These are phyloP conservation scores for Dorcus hopei DNA, from an alignment of 2,888 invertebrate genomes.

Conservation along the genomic window DNA sequence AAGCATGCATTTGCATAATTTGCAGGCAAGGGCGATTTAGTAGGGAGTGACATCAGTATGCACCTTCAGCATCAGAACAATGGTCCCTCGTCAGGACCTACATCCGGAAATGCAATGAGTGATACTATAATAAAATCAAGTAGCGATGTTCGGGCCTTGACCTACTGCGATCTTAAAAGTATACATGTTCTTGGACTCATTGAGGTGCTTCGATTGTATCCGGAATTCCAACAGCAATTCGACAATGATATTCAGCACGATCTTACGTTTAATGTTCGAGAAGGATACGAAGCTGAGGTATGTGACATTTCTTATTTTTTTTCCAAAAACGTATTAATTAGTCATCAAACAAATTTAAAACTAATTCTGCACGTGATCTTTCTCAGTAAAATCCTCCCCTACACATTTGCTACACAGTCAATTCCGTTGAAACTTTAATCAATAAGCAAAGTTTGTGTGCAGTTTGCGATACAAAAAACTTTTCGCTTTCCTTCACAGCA, in stretches of 20 bases:
- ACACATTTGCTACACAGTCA: no score
- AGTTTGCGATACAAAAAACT: no score
- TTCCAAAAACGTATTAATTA: no score
- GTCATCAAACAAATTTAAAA: neutral
- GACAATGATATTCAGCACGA: conserved; percentile 93
- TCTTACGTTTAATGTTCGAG: conserved; percentile 88
- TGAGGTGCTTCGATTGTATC: conserved; percentile 85
- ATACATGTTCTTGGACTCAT: conserved; percentile 87
- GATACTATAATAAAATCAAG: conserved; percentile 89
- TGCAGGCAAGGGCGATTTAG: conserved; percentile 91
- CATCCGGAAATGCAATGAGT: conserved; percentile 48
- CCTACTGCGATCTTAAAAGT: conserved; percentile 94
- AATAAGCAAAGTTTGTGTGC: no score
- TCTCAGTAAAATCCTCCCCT: neutral
- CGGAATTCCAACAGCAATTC: conserved; percentile 93
- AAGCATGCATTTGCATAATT: conserved; percentile 5
- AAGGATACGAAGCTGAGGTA: conserved; percentile 87
- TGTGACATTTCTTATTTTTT: conserved; percentile 19
- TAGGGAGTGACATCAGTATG: conserved; percentile 87
- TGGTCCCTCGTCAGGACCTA: conserved; percentile 50
- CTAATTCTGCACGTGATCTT: neutral
- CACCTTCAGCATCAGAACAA: conserved; percentile 66
- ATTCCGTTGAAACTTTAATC: no score
- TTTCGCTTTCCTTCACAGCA: conserved; percentile 44
- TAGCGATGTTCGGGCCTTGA: conserved; percentile 90